Evolutionary conservation across 2,113 vertebrate species (phyloP).

Genomic region (Brienomyrus longianalis): DNA sequence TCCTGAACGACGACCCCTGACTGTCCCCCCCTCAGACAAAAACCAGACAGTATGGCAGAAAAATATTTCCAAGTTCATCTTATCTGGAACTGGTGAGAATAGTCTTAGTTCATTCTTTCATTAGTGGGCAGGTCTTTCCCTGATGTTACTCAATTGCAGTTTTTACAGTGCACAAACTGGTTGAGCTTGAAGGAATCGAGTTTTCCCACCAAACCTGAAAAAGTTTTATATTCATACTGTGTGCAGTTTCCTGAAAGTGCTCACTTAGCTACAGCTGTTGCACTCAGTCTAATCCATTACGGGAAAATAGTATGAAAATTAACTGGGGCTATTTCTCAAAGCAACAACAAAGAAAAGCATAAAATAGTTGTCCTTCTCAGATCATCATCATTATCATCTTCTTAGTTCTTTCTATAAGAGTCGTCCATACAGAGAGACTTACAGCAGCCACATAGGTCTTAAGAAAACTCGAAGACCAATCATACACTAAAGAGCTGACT

Average conservation of each 20-base stretch:
- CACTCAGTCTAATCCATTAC: constrained; percentile 29
- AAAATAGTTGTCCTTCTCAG: neutral
- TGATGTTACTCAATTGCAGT: constrained; percentile 23
- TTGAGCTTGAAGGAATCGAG: constrained; percentile 9
- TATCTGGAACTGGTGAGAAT: neutral
- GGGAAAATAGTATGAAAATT: constrained; percentile 14
- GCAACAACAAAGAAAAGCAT: constrained; percentile 13
- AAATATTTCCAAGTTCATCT: neutral
- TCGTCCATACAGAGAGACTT: neutral
- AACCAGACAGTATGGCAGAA: neutral
- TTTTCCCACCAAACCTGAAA: constrained; percentile 23
- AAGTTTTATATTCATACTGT: constrained; percentile 18
- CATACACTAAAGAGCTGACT: neutral
- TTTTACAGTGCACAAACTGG: constrained; percentile 28
- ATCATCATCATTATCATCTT: neutral
- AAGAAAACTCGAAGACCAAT: neutral
- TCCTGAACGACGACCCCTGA: neutral
- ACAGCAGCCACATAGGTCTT: neutral
- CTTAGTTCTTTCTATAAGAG: neutral
- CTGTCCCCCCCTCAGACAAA: neutral
- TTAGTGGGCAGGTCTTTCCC: constrained; percentile 22
- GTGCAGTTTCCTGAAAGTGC: constrained; percentile 18
- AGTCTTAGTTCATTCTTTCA: constrained; percentile 17
- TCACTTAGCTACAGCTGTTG: constrained; percentile 26
- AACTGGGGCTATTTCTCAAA: constrained; percentile 14